These are phyloP conservation scores for Nesidiocoris tenuis DNA, from an alignment of 2,888 invertebrate genomes.

Conservation along the genomic window DNA sequence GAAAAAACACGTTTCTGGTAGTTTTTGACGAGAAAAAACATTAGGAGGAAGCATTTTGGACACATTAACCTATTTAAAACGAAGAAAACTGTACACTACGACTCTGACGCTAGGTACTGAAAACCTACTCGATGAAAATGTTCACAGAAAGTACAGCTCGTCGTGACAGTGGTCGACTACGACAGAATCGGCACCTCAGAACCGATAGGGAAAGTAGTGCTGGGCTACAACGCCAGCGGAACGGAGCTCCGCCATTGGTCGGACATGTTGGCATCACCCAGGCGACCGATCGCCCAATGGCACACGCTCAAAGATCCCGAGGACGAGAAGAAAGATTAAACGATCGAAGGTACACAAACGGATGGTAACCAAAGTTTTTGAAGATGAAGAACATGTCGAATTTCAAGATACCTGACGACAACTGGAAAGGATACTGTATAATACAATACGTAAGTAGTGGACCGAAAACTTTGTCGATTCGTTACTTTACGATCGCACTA, in stretches of 20 bases:
- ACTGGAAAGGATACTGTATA: too few species aligned
- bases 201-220: slow-evolving; percentile 95
- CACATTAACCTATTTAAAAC: too few species aligned
- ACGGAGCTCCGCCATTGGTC: slow-evolving; percentile 99
- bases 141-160: slow-evolving; percentile 95
- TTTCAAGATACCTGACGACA: too few species aligned
- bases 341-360: background rate
- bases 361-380: background rate
- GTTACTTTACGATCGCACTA: too few species aligned
- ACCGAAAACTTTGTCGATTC: too few species aligned
- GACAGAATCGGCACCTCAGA: slow-evolving; percentile 99
- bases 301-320: slow-evolving; percentile 98
- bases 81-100: too few species aligned
- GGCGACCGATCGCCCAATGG: slow-evolving; percentile 99
- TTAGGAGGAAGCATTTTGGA: too few species aligned
- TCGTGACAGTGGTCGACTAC: slow-evolving; percentile 99
- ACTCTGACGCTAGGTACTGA: too few species aligned
- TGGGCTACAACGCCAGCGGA: slow-evolving; percentile 96
- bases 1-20: too few species aligned
- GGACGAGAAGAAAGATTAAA: slow-evolving; percentile 73
- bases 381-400: background rate
- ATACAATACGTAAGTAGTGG: too few species aligned
- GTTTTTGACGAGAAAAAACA: too few species aligned
- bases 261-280: slow-evolving; percentile 98
- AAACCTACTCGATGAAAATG: too few species aligned